Base-by-base conservation (phyloP, 2,888 invertebrate species). In the Cryptus viduatorius region DNA sequence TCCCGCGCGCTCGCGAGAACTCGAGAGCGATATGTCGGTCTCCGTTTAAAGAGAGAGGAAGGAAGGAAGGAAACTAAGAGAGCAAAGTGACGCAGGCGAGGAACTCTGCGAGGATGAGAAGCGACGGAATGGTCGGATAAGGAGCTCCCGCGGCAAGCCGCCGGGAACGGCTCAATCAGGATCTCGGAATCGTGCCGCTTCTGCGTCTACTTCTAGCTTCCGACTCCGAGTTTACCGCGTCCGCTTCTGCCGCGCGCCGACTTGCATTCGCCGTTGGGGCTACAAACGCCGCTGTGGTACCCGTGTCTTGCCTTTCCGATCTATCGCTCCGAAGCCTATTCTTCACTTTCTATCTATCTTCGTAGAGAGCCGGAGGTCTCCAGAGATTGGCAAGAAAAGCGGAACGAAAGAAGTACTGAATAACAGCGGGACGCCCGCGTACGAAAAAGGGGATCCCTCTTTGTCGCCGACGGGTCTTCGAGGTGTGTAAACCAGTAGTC, bases 121-220 rank as follows among this genome's bases (percentile, higher is more conserved):
- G 80, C 80, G 84, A 84, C 82, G 80, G 80, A 75, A 82, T 68
- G 65, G 69, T 83, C 84, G 86, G 84, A 84, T 86, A 84, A 84
- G 84, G 82, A 84, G 79, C 71, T 84, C 75, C 65, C 59, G 84
- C 76, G 81, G 84, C 79, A 84, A 82, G 75, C 79, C 82, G 78
- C 82, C 76, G 84, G 65, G 82, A 84, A 86, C 82, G 79, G 82
- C 84, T 86, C 86, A 86, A 86, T 86, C 84, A 84, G 80, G 77
- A 86, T 82, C 83, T 68, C 79, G 69, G 75, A 82, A 86, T 86
- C 86, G 86, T 84, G 82, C 84, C 67, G 79, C 80, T 85, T 82
- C 79, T 76, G 82, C 80, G 80, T 83, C 83, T 82, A 42, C 77
- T 82, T 83, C 37, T 56, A 75, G 71, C 68, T 77, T 83, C 37